Evolutionary conservation across 2,113 vertebrate species (phyloP), one percentile per base, ranked within the genome.

Genomic region (Oncorhynchus mykiss): DNA sequence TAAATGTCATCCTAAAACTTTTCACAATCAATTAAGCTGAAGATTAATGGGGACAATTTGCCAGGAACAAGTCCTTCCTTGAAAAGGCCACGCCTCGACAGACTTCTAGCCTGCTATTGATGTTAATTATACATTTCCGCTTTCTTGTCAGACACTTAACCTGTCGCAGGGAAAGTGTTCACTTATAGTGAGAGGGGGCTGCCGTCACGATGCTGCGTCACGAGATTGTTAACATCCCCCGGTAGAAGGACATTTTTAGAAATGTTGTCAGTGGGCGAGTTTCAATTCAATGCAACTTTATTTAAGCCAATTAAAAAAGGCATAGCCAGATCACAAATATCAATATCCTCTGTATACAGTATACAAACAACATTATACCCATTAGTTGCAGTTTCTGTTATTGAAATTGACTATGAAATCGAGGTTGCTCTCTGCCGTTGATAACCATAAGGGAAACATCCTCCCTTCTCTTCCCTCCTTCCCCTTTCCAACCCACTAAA

Each of bases 1-100:
- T 81, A 94, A 94, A 94, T 94, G 93, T 93, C 93, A 94, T 93
- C 89, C 89, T 90, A 87, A 92, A 93, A 93, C 92, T 92, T 92
- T 93, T 92, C 91, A 91, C 92, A 93, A 94, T 94, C 93, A 93
- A 94, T 94, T 94, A 93, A 89, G 89, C 80, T 82, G 79, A 90
- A 93, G 93, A 94, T 94, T 94, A 94, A 94, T 92, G 93, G 91
- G 92, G 89, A 92, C 92, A 93, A 94, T 93, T 94, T 92, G 85
- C 87, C 87, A 80, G 90, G 87, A 90, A 93, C 91, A 90, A 88
- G 89, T 90, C 87, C 85, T 85, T 88, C 80, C 89, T 79, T 84
- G 79, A 84, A 88, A 88, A 89, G 85, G 88, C 86, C 86, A 89
- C 81, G 71, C 82, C 86, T 89, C 78, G 84, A 85, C 87, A 88